A percentile compares a stretch with the other conserved stretches of the same genome.
Evolutionary conservation across 2,888 invertebrate genomes (phyloP).

Genomic region (Drosophila barbarae): DNA sequence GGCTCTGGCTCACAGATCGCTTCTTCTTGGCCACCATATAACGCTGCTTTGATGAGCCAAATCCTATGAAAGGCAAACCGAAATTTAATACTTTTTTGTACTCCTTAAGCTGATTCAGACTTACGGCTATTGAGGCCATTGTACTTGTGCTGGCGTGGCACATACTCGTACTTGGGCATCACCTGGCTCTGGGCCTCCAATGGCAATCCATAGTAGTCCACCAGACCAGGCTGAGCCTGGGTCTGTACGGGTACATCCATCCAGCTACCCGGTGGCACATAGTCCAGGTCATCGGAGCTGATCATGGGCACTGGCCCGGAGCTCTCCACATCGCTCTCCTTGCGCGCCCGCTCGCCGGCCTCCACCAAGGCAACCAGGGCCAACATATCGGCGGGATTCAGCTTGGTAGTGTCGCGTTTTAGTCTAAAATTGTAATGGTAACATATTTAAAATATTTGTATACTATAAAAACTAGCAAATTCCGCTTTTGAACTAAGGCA

Average conservation of each 20-base stretch:
- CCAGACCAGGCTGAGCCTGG: constrained; percentile 62
- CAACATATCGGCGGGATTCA: constrained; percentile 79
- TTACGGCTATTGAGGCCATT: constrained; percentile 71
- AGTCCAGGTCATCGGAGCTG: constrained; percentile 61
- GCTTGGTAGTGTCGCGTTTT: constrained; percentile 78
- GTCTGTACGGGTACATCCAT: constrained; percentile 59
- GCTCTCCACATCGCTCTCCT: constrained; percentile 72
- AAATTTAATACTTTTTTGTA: background rate
- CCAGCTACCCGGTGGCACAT: constrained; percentile 70
- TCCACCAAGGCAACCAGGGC: constrained; percentile 79
- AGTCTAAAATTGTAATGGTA: constrained; percentile 54
- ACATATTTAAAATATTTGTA: background rate
- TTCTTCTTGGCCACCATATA: constrained; percentile 80
- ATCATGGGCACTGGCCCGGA: constrained; percentile 55
- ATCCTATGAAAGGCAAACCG: constrained; percentile 49
- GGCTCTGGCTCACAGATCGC: constrained; percentile 74
- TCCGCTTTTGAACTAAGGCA: no score
- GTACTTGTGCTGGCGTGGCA: constrained; percentile 76
- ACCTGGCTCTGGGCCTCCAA: constrained; percentile 76
- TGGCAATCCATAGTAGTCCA: constrained; percentile 77
- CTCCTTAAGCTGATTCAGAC: constrained; percentile 36
- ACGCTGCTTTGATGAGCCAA: constrained; percentile 75
- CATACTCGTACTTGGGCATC: constrained; percentile 76
- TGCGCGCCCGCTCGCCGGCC: constrained; percentile 78
- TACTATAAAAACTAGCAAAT: background rate